phyloP scores from a whole-genome alignment of 2,113 vertebrate genomes.

The Podocnemis expansa region DNA sequence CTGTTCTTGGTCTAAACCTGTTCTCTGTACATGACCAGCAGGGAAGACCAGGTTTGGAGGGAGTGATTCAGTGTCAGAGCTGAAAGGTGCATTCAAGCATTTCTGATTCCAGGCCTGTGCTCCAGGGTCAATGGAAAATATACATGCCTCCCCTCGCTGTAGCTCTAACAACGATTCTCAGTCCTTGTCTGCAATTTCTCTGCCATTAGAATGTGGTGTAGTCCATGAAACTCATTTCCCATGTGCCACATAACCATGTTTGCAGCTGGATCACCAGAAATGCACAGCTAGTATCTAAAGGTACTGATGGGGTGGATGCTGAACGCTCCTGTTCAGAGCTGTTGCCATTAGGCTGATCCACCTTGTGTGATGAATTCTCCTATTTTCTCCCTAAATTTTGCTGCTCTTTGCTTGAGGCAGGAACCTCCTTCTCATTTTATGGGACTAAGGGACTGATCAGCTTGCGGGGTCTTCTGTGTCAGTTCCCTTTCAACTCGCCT shows the following conservation, averaged over 20 bases:
- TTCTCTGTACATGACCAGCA: fast-evolving
- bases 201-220: neutral
- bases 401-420: neutral
- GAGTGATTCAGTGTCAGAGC: neutral
- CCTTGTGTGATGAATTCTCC: neutral
- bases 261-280: neutral
- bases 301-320: neutral
- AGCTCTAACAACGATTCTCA: neutral
- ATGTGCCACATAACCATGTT: neutral
- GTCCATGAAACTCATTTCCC: neutral
- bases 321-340: neutral
- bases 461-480: neutral
- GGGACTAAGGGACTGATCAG: neutral
- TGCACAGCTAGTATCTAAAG: neutral
- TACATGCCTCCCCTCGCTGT: fast-evolving
- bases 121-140: neutral
- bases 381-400: conserved; percentile 31
- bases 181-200: neutral
- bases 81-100: neutral
- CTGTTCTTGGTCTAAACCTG: neutral
- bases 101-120: neutral
- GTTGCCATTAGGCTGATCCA: fast-evolving
- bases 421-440: conserved; percentile 55
- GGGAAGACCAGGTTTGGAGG: neutral
- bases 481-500: neutral